Evolutionary conservation across 2,797 vertebrate species (phyloP).

Genomic region (Aphelocoma californica): DNA sequence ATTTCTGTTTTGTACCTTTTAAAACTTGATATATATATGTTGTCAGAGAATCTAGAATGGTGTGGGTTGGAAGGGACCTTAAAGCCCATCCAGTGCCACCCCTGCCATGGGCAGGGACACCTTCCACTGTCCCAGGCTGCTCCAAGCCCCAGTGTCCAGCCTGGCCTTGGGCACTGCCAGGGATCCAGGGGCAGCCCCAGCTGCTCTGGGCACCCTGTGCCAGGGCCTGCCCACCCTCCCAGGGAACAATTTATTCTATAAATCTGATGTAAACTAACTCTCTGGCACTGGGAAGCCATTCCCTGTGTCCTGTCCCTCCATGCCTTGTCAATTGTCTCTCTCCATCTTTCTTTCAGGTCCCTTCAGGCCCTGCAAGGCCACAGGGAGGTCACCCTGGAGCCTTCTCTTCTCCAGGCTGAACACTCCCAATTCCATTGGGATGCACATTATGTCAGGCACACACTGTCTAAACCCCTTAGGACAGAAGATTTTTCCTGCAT

Average conservation of each 20-base stretch:
- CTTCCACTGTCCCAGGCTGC: background rate
- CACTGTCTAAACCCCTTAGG: background rate
- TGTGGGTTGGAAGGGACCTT: rapidly evolving
- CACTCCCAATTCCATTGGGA: background rate
- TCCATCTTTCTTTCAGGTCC: background rate
- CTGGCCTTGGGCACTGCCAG: background rate
- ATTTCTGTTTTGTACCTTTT: background rate
- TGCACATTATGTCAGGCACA: background rate
- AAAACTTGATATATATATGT: rapidly evolving
- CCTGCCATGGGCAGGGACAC: background rate
- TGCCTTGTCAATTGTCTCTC: background rate
- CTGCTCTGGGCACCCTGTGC: background rate
- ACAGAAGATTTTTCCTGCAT: background rate
- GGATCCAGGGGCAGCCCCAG: background rate
- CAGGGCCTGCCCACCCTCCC: background rate
- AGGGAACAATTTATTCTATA: background rate
- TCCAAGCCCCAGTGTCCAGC: background rate
- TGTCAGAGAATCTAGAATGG: background rate
- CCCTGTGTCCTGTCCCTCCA: background rate
- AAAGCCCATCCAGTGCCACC: rapidly evolving
- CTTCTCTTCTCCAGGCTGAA: background rate
- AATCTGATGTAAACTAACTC: too few relatives aligned
- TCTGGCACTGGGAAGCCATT: background rate
- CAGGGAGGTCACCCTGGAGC: rapidly evolving
- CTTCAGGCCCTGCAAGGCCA: background rate